A percentile compares a stretch with the other conserved stretches of the same genome.
These are phyloP conservation scores for Prionace glauca DNA, from an alignment of 2,797 vertebrate genomes.

Conservation along the genomic window DNA sequence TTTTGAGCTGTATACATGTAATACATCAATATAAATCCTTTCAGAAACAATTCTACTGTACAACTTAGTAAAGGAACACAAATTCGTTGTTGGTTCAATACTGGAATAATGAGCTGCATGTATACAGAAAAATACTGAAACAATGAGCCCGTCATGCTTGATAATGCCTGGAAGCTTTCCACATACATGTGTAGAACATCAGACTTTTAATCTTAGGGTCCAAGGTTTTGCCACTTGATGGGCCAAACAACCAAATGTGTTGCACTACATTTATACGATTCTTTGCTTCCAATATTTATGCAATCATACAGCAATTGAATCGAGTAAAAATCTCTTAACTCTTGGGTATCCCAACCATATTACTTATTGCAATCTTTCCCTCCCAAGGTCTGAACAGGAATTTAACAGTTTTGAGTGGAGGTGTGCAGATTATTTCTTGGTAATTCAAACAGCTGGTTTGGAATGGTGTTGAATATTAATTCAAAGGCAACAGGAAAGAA, in stretches of 20 bases:
- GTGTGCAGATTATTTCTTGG: slow-evolving; percentile 38
- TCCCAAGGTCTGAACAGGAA: neutral
- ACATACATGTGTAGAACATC: neutral
- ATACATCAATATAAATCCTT: neutral
- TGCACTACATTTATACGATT: neutral
- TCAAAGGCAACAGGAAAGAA: slow-evolving; percentile 48
- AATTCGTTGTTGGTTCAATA: neutral
- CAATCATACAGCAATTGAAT: neutral
- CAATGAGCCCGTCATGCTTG: neutral
- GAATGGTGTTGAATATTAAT: slow-evolving; percentile 35
- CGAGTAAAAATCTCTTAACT: neutral
- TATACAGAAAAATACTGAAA: neutral
- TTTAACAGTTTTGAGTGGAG: slow-evolving; percentile 15
- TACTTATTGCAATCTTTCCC: neutral
- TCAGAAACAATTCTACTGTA: neutral
- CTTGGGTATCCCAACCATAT: neutral
- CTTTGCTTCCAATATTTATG: neutral
- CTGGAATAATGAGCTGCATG: neutral
- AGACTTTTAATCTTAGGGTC: neutral
- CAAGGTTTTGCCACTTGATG: neutral
- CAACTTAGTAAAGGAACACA: neutral
- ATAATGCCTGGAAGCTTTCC: neutral
- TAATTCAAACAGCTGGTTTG: slow-evolving; percentile 45
- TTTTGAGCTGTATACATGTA: neutral
- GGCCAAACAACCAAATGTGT: neutral